Conservation (phyloP, 2,888 invertebrate species). For the Cepaea hortensis region DNA sequence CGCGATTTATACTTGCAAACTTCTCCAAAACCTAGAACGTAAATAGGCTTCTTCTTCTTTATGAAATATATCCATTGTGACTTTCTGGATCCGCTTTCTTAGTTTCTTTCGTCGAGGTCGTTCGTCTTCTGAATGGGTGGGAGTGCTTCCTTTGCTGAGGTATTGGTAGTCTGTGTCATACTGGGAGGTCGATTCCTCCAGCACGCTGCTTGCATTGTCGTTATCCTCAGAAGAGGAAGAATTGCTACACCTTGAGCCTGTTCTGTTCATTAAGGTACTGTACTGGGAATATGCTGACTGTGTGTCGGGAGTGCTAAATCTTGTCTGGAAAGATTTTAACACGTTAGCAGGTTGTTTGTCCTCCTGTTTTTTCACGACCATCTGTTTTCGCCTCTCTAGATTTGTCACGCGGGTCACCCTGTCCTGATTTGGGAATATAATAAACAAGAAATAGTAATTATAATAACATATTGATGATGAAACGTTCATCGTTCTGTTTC, state of each 20-base stretch:
- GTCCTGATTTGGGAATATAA: slow-evolving; percentile 12
- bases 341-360: slow-evolving; percentile 24
- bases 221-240: slow-evolving; percentile 1
- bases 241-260: background rate
- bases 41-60: background rate
- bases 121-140: slow-evolving; percentile 28
- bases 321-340: slow-evolving; percentile 27
- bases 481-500: too few relatives aligned
- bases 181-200: slow-evolving; percentile 36
- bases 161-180: slow-evolving; percentile 44
- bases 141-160: slow-evolving; percentile 7
- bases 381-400: slow-evolving; percentile 30
- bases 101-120: background rate
- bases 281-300: background rate
- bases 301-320: background rate
- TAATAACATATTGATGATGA: too few relatives aligned
- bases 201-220: background rate
- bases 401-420: slow-evolving; percentile 27
- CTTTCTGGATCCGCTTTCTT: slow-evolving; percentile 6
- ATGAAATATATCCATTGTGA: slow-evolving; percentile 42
- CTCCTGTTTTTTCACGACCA: slow-evolving; percentile 9
- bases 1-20: background rate
- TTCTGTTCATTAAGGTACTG: background rate
- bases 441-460: too few relatives aligned
- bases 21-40: slow-evolving; percentile 3